Base-by-base conservation (phyloP, 2,888 invertebrate genomes). In the Carcina quercana region DNA sequence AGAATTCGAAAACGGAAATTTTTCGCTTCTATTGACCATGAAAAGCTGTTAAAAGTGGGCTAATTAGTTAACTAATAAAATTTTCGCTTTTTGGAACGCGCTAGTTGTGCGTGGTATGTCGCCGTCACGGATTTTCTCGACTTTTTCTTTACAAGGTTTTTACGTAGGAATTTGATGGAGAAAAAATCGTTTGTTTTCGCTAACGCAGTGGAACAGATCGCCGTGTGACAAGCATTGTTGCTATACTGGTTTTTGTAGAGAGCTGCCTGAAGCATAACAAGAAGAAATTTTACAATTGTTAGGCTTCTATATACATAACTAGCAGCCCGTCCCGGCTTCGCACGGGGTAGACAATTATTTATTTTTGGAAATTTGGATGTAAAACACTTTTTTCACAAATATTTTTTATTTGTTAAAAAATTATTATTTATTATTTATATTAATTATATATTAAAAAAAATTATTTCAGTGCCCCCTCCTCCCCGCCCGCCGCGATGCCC, bases 21-120 rank as follows among this genome's bases (percentile, higher is more conserved):
- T 57, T 50, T 41, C 60, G 59, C 48, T 55, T 53, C 45, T 53
- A 59, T 58, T 51, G 45, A 53, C 57, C 62, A 50, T 67, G 64
- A 58, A 61, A 59, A 53, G n/a, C 32, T 33, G 29, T 37, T 37
- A 33, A 48, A 59, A 54, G 47, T 57, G 45, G 50, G 54, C 49
- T 55, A 51, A 42, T 54, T 48, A 45, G 45, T 36, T 29, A 32
- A 32, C 28, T 29, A 30, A 37, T 34, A 34, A 33, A 35, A 30
- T 34, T 31, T 31, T 29, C 15, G 28, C 28, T 34, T 43, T 42
- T 37, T 34, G 27, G 33, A 32, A 29, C 32, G 25, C 29, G 24
- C 27, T 14, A 17, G 11, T 14, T 15, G 15, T 25, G 20, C 14
- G 14, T 31, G 30, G 17, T 31, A 15, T 30, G 21, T 15, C 8